Conservation (phyloP, 2,797 vertebrate species). For the Sebastes matsubarae region DNA sequence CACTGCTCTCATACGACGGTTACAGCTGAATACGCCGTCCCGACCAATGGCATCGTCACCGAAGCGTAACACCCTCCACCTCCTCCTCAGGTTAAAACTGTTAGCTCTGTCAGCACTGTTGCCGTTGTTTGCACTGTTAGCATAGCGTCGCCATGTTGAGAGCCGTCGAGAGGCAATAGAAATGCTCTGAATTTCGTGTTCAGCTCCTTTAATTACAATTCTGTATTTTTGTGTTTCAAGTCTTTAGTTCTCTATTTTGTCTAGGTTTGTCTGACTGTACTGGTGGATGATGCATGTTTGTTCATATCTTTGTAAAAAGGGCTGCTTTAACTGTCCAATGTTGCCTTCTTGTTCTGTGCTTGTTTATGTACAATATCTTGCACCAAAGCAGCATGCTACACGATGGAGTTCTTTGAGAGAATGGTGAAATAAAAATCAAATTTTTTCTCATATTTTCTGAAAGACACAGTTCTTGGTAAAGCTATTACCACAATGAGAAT, state of each 20-base stretch:
- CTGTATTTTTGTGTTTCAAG: not conserved
- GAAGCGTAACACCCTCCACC: not conserved
- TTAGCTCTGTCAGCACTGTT: not conserved
- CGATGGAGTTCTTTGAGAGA: conserved; percentile 12
- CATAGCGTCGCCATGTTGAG: not conserved
- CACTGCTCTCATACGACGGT: not conserved
- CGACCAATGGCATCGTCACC: not conserved
- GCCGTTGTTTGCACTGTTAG: not conserved
- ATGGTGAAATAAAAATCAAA: conserved; percentile 48
- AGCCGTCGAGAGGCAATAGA: not conserved
- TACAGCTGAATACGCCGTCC: not conserved
- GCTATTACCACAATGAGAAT: not conserved
- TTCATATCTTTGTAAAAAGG: conserved; percentile 12
- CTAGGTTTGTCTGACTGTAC: not conserved
- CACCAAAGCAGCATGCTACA: conserved; percentile 24
- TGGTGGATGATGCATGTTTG: not conserved
- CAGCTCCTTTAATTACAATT: not conserved
- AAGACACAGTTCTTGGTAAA: not conserved
- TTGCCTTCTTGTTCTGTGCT: conserved; percentile 42
- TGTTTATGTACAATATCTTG: conserved; percentile 22
- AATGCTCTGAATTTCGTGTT: not conserved
- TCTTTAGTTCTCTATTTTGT: not conserved
- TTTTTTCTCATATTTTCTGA: not conserved
- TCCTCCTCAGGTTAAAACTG: not conserved
- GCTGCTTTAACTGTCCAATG: conserved; percentile 31